Percentiles rank a stretch among this genome's conserved stretches.
Conservation (phyloP, 2,888 invertebrate species). For the Scaptomyza cyrtandrae region DNA sequence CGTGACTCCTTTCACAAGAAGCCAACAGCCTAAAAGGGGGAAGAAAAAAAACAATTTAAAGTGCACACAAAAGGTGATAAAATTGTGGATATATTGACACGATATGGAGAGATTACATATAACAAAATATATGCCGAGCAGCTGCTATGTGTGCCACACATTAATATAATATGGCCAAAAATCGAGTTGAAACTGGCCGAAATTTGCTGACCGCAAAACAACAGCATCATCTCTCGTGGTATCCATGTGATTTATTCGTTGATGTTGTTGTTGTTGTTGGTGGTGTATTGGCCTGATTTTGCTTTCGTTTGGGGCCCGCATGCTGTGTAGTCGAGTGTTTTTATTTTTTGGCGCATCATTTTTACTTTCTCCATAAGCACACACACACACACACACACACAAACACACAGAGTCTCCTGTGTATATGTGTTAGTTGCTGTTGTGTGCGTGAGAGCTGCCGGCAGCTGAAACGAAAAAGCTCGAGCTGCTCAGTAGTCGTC, state of each 20-base stretch:
- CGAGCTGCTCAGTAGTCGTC: conserved; percentile 15
- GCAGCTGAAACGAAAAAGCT: conserved; percentile 44
- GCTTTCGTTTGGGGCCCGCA: conserved; percentile 66
- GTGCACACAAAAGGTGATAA: conserved; percentile 76
- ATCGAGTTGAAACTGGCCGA: conserved; percentile 53
- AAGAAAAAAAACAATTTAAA: conserved; percentile 50
- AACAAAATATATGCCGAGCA: background rate
- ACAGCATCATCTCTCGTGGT: conserved; percentile 1
- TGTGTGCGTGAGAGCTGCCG: conserved; percentile 48
- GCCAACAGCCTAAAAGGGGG: conserved; percentile 10
- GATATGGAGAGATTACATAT: conserved; percentile 12
- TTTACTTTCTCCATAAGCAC: conserved; percentile 68
- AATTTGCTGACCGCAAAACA: conserved; percentile 65
- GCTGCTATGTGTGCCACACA: conserved; percentile 34
- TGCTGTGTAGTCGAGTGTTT: conserved; percentile 70
- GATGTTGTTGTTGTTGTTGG: too few species aligned
- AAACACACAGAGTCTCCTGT: conserved; percentile 7
- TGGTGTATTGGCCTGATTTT: conserved; percentile 79
- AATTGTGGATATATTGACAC: conserved; percentile 23
- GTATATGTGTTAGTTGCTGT: background rate
- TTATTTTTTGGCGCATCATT: conserved; percentile 50
- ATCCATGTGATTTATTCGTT: conserved; percentile 43
- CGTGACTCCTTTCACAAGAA: conserved; percentile 83
- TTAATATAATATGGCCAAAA: conserved; percentile 36
- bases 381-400: conserved; percentile 9